Evolutionary conservation across 2,888 invertebrate genomes (phyloP), one percentile per base, ranked within the genome.

Genomic region (Carterocephalus palaemon): DNA sequence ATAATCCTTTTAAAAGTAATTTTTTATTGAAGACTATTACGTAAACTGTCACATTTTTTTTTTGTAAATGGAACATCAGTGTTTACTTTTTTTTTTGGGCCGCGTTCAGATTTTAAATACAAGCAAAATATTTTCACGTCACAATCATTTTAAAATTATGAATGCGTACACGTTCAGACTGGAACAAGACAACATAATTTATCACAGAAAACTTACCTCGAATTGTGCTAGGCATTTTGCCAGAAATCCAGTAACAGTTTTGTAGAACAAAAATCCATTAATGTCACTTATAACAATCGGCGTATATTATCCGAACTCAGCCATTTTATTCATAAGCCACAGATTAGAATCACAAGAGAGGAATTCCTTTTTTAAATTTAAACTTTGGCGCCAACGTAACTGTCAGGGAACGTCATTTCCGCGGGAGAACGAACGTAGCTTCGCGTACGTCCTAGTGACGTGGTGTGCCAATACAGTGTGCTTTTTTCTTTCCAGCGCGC

Each of bases 211-310:
- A 70, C 80, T 75, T 56, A 87, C 88, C 87, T 87, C 87, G 59
- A 62, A 87, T 87, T 54, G 88, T 87, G 60, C 88, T 88, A 51
- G 88, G 88, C 88, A 87, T 88, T 73, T 79, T 86, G 76, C 40
- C 56, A 45, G 50, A 57, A 67, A 64, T 75, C 77, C 75, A 73
- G 57, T 49, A 36, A 50, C 55, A 41, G 60, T 60, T 59, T 52
- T 43, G 47, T 37, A 51, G 50, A 56, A 40, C 43, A 49, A 53
- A 58, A 54, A 57, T 64, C 55, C 53, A 42, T 42, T 34, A 53
- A 58, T 56, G 60, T 56, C 62, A 64, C 68, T 64, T 60, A 46
- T 56, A 61, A 62, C 66, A 41, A 33, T 33, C 47, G 38, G 26
- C 38, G 32, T 39, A 47, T 47, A 49, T 71, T 79, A 76, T 75